Evolutionary conservation across 1,140 invertebrate genomes (phyloP).

Genomic region (Hyphantria cunea): DNA sequence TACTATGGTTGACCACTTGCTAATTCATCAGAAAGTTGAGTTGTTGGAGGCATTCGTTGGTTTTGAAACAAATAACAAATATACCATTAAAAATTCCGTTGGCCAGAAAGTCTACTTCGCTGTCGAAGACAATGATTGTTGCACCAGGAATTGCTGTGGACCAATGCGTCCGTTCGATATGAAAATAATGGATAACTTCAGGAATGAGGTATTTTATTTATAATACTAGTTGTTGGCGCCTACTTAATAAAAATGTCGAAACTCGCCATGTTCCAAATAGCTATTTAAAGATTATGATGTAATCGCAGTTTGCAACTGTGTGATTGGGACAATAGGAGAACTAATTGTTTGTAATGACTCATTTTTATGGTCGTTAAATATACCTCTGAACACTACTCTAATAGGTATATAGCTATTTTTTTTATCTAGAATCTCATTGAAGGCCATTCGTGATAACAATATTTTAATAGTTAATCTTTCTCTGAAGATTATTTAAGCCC

Average conservation of each 20-base stretch:
- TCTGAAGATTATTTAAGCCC: no score
- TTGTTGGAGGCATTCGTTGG: constrained; percentile 91
- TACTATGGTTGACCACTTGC: constrained; percentile 93
- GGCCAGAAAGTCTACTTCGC: constrained; percentile 93
- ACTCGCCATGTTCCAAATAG: background rate
- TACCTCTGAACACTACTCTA: background rate
- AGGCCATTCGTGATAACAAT: no score
- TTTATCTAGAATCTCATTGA: no score
- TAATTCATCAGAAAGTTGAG: constrained; percentile 95
- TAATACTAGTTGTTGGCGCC: background rate
- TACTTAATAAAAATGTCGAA: background rate
- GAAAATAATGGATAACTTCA: constrained; percentile 90
- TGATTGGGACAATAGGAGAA: background rate
- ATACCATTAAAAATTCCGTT: constrained; percentile 88
- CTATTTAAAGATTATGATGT: background rate
- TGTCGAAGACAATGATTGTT: constrained; percentile 91
- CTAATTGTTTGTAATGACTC: constrained; percentile 5
- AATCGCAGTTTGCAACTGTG: background rate
- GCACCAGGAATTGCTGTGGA: constrained; percentile 90
- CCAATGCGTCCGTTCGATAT: constrained; percentile 91
- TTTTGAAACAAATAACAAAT: constrained; percentile 96
- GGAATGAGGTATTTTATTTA: constrained; percentile 85
- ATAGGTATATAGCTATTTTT: no score
- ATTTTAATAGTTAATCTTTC: no score
- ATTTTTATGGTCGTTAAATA: background rate